Conservation (phyloP, 1,140 invertebrate species). For the Diorhabda carinulata region DNA sequence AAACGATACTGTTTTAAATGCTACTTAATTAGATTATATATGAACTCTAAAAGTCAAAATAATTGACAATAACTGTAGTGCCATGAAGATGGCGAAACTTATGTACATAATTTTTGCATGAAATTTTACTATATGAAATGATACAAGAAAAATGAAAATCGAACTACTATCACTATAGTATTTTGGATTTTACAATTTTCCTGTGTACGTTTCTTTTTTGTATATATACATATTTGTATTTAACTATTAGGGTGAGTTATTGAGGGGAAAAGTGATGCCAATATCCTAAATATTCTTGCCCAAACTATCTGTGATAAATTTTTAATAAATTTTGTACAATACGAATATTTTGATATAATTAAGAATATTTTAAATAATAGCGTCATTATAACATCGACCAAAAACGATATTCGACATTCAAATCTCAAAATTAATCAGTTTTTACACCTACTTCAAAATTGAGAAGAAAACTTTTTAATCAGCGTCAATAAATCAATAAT, state of each 20-base stretch:
- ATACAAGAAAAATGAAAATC: constrained; percentile 16
- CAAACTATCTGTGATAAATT: constrained; percentile 40
- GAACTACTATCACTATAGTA: constrained; percentile 6
- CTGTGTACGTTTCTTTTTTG: no score
- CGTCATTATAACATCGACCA: not conserved
- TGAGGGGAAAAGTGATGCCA: constrained; percentile 27
- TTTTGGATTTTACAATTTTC: no score
- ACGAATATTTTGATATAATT: not conserved
- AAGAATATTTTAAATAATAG: no score
- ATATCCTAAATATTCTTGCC: constrained; percentile 41
- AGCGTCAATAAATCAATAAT: constrained; percentile 4
- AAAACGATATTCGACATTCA: constrained; percentile 12
- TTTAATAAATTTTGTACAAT: constrained; percentile 15
- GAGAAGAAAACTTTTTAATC: not conserved
- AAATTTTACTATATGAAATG: constrained; percentile 18
- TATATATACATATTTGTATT: constrained; percentile 1
- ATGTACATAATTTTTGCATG: constrained; percentile 29
- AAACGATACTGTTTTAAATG: constrained; percentile 23
- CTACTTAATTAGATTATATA: constrained; percentile 37
- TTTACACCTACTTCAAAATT: no score
- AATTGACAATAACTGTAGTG: constrained; percentile 37
- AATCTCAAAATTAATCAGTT: no score
- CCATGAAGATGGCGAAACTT: constrained; percentile 29
- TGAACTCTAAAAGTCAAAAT: constrained; percentile 27
- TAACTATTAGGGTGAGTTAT: constrained; percentile 30